Evolutionary conservation across 2,888 invertebrate species (phyloP), one percentile per base, ranked within the genome.

Genomic region (Cynaeus angustus): DNA sequence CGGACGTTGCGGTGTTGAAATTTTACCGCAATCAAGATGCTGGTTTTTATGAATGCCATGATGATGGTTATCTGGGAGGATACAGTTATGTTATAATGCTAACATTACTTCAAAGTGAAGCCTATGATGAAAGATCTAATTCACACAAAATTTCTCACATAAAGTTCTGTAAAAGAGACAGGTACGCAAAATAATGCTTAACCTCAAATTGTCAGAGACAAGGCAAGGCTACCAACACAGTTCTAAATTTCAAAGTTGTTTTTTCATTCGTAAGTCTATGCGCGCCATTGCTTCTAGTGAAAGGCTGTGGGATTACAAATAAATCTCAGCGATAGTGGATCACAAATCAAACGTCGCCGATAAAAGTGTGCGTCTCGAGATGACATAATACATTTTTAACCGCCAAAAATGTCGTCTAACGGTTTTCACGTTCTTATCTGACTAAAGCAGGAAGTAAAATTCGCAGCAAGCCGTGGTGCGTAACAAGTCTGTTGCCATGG

Each of bases 401-500:
- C 70, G 41, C 43, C 70, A 14, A 70, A 70, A 69, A 45, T 46
- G 56, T 50, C 70, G 26, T 16, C 62, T 71, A 71, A 71, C 71
- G 71, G 68, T 71, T 71, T 68, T 71, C 62, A 55, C 50, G 66
- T 50, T 53, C 67, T 64, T 71, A 68, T 71, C 65, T 59, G 59
- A 52, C 53, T 64, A 41, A 65, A 64, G 52, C 75, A 73, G 73
- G 74, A 74, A 73, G 71, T 72, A 59, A 65, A 74, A 74, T 73
- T 73, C 68, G 73, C 74, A 73, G 69, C 65, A 71, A 37, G 67
- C 73, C 66, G 56, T 70, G 61, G 74, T 77, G 77, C 77, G 77
- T 77, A 77, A 77, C 77, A 74, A 66, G 74, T 74, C 75, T 80
- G 79, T 79, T 80, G 78, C 80, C 77, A 79, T 79, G 80, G 77